A percentile compares a stretch with the other conserved stretches of the same genome.
Conservation (phyloP, 2,113 vertebrate species). For the Tiliqua scincoides region DNA sequence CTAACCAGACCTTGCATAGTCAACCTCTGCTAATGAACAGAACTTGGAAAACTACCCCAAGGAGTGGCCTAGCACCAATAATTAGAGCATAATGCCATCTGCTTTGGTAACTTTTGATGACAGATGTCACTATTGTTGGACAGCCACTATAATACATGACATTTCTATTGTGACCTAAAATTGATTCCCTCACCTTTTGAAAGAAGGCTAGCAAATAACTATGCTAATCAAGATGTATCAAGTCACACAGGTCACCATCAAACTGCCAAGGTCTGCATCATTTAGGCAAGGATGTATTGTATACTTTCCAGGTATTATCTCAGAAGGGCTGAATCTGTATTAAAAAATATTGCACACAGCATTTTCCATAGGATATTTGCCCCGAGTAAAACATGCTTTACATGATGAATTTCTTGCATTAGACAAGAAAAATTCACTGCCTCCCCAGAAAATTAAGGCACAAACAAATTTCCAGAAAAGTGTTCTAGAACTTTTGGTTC, state of each 20-base stretch:
- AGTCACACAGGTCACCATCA: slow-evolving; percentile 33
- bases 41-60: slow-evolving; percentile 17
- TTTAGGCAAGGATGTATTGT: slow-evolving; percentile 1
- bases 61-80: slow-evolving; percentile 21
- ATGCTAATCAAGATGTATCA: slow-evolving; percentile 65
- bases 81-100: slow-evolving; percentile 30
- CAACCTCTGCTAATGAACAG: slow-evolving; percentile 8
- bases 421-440: not conserved
- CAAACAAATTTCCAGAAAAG: not conserved
- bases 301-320: slow-evolving; percentile 5
- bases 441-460: not conserved
- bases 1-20: slow-evolving; percentile 33
- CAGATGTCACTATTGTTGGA: slow-evolving; percentile 61
- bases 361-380: slow-evolving; percentile 36
- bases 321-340: slow-evolving; percentile 28
- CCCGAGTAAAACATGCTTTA: slow-evolving; percentile 20
- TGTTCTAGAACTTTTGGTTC: too few species aligned
- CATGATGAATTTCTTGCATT: not conserved
- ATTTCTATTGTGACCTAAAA: slow-evolving; percentile 64
- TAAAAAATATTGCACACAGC: slow-evolving; percentile 28
- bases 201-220: slow-evolving; percentile 59
- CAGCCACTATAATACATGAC: slow-evolving; percentile 46
- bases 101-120: slow-evolving; percentile 53
- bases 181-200: slow-evolving; percentile 58
- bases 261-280: slow-evolving; percentile 59